Conservation (phyloP, 2,113 vertebrate species). For the human region GRCh38 chr6:139679501-139680000, state of each 20-base stretch:
- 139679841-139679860: not conserved
- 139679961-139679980: not conserved
- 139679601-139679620: constrained; percentile 59
- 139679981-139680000: not conserved
- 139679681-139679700: not conserved
- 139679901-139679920: not conserved
- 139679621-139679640: constrained; percentile 25
- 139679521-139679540: constrained; percentile 49
- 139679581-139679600: constrained; percentile 56
- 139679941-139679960: not conserved
- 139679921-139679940: not conserved
- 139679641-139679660: constrained; percentile 25
- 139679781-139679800: constrained; percentile 23
- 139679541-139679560: not conserved
- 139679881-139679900: not conserved
- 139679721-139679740: constrained; percentile 51
- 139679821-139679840: not conserved
- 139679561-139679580: not conserved
- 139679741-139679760: constrained; percentile 46
- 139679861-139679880: not conserved
- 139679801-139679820: not conserved
- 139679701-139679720: constrained; percentile 37
- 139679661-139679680: constrained; percentile 32
- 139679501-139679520: not conserved
- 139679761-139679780: not conserved